Evolutionary conservation across 1,140 invertebrate species (phyloP), one percentile per base, ranked within the genome.

Genomic region (Drosophila gunungcola): DNA sequence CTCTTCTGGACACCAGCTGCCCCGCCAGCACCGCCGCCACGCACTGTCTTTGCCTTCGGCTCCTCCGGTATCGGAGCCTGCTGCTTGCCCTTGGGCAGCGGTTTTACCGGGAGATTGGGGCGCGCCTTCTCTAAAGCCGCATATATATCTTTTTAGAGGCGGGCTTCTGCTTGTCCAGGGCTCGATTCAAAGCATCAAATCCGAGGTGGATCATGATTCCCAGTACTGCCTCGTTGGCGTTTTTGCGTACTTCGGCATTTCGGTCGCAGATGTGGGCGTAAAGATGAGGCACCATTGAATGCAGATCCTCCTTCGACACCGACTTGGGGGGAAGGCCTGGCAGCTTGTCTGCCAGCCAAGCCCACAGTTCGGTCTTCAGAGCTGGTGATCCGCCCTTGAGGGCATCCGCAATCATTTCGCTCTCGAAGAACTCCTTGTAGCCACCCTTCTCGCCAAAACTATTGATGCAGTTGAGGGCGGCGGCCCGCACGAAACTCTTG

Each of bases 151-250:
- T 95, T 89, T 97, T 97, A 0, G 97, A 98, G 6, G 96, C 96
- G 27, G 97, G 97, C 95, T 98, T 98, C 1, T 98, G 91, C 92
- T 97, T 97, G 79, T 97, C 96, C 10, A 96, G 94, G 41, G 96
- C 95, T 63, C 95, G 95, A 4, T 94, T 92, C 96, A 98, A 97
- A 1, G 94, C 73, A 43, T 98, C 97, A 81, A 96, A 98, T 5
- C 97, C 97, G 1, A 98, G 92, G 93, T 98, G 98, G 62, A 98
- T 96, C 98, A 99, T 99, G 73, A 98, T 96, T 6, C 97, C 97
- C 27, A 98, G 92, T 21, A 98, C 95, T 48, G 97, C 97, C 86
- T 99, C 98, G 64, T 96, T 95, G 12, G 97, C 96, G 88, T 96
- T 97, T 91, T 97, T 98, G 12, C 98, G 94, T 1, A 99, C 97